Conservation (phyloP, 2,797 vertebrate genomes). For the Adrianichthys oophorus region DNA sequence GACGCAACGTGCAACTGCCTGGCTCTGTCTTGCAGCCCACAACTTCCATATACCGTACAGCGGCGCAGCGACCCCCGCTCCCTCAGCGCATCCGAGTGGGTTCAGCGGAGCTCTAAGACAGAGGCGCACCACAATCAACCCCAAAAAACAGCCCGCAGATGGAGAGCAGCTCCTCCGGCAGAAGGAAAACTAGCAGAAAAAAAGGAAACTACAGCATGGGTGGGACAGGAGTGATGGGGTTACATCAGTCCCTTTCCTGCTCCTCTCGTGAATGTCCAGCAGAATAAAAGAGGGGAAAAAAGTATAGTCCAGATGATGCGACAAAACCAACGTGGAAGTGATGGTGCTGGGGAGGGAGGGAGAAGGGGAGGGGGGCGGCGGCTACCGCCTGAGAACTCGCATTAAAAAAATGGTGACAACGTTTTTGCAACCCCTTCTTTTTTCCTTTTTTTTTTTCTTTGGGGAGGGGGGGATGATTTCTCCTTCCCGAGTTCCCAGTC, state of each 20-base stretch:
- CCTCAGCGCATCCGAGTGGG: constrained; percentile 86
- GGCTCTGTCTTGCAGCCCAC: constrained; percentile 95
- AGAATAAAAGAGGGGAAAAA: constrained; percentile 1
- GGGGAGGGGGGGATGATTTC: constrained; percentile 56
- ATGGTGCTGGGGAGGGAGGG: constrained; percentile 24
- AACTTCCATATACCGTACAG: constrained; percentile 93
- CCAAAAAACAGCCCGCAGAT: constrained; percentile 33
- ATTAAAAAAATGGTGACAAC: constrained; percentile 65
- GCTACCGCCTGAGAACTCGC: constrained; percentile 37
- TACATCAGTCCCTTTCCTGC: constrained; percentile 51
- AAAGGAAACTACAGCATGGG: constrained; percentile 57
- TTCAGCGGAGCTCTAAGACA: constrained; percentile 68
- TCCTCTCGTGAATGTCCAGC: constrained; percentile 50
- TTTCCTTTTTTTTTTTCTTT: background rate
- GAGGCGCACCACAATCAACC: constrained; percentile 37
- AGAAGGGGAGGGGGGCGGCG: constrained; percentile 34
- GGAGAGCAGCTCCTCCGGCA: constrained; percentile 51
- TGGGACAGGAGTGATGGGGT: constrained; percentile 40
- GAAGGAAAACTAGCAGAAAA: constrained; percentile 47
- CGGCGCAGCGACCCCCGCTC: constrained; percentile 77
- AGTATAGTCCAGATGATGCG: constrained; percentile 79
- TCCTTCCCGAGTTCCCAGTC: constrained; percentile 75
- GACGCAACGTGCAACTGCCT: constrained; percentile 95
- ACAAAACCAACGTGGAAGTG: constrained; percentile 60
- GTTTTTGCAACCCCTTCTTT: constrained; percentile 52